These are phyloP conservation scores for Trichosurus vulpecula DNA, from an alignment of 2,797 vertebrate genomes.

Conservation along the genomic window DNA sequence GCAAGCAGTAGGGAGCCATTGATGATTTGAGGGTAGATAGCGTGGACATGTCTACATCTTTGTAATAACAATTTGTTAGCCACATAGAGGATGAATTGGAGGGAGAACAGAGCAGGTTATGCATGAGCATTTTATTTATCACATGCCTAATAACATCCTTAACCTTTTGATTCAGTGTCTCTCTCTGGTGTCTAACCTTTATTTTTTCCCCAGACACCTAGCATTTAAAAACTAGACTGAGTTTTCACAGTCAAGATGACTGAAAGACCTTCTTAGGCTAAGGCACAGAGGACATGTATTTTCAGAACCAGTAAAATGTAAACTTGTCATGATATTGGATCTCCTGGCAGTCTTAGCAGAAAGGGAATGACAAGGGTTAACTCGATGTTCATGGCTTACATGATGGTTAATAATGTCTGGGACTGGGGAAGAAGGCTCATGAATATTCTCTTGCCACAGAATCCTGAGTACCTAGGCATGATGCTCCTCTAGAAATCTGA, in stretches of 20 bases:
- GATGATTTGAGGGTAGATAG: background rate
- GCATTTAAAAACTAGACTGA: conserved; percentile 54
- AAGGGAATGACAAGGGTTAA: background rate
- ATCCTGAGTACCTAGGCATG: background rate
- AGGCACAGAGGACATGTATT: conserved; percentile 46
- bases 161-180: background rate
- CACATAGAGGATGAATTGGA: background rate
- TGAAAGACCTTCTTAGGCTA: conserved; percentile 59
- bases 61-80: background rate
- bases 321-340: background rate
- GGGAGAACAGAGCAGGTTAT: background rate
- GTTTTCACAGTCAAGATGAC: conserved; percentile 43
- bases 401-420: background rate
- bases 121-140: background rate
- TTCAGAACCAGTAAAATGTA: conserved; percentile 64
- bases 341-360: background rate
- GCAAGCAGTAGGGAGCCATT: background rate
- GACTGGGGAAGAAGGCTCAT: background rate
- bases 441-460: background rate
- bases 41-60: background rate
- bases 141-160: background rate
- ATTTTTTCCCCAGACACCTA: conserved; percentile 7
- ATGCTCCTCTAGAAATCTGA: background rate
- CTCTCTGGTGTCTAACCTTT: background rate
- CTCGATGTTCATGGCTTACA: background rate